Percentiles rank a stretch among this genome's conserved stretches.
phyloP scores from a whole-genome alignment of 2,113 vertebrate genomes.

The Theropithecus gelada region DNA sequence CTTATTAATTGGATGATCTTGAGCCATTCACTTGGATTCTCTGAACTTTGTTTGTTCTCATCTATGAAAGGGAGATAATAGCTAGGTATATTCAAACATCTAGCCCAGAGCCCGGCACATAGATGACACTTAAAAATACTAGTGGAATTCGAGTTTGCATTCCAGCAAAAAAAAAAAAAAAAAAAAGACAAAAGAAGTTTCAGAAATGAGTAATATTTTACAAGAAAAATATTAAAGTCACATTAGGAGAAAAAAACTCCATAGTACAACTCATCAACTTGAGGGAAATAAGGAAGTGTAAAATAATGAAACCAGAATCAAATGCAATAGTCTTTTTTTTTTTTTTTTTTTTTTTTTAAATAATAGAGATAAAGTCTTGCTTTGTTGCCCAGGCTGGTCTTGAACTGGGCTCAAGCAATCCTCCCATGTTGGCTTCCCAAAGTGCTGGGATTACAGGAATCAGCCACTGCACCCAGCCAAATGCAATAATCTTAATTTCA shows the following conservation, averaged over 20 bases:
- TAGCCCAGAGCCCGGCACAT: not conserved
- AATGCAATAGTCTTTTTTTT: not conserved
- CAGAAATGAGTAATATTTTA: slow-evolving; percentile 32
- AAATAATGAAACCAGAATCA: not conserved
- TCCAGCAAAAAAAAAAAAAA: not conserved
- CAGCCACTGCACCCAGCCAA: too few species aligned
- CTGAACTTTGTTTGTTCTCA: not conserved
- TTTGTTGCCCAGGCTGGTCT: too few species aligned
- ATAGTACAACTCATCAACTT: not conserved
- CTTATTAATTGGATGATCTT: not conserved
- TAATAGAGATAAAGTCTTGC: too few species aligned
- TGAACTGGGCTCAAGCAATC: too few species aligned
- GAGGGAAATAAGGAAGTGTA: not conserved
- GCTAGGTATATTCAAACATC: not conserved
- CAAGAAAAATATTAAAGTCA: not conserved
- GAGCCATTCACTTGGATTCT: not conserved
- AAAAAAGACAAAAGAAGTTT: not conserved
- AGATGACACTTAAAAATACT: not conserved
- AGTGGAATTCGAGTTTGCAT: slow-evolving; percentile 1
- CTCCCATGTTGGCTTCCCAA: too few species aligned
- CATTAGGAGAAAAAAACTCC: not conserved
- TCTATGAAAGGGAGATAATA: not conserved
- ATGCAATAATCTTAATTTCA: not conserved
- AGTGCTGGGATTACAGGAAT: too few species aligned
- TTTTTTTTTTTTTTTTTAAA: too few species aligned